Conservation (phyloP, 2,113 vertebrate genomes). For the Nyctereutes procyonoides region DNA sequence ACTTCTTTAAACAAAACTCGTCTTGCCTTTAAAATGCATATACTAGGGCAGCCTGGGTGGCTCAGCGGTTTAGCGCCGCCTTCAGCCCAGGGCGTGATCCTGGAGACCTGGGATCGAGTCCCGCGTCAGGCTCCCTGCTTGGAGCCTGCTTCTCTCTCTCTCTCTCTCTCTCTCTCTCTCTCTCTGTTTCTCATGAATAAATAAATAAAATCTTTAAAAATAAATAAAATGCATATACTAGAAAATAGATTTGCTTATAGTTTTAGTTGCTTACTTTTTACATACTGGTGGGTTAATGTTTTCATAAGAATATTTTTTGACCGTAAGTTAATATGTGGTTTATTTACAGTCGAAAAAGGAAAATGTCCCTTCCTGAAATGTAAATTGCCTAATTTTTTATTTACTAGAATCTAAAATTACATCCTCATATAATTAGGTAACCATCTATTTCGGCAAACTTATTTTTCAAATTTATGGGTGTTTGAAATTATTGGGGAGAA, state of each 20-base stretch:
- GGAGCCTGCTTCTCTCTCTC: no score
- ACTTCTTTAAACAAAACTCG: slow-evolving; percentile 58
- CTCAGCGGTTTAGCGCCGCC: no score
- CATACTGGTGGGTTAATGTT: neutral
- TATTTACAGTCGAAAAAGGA: neutral
- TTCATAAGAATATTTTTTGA: neutral
- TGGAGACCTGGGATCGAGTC: no score
- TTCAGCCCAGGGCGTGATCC: no score
- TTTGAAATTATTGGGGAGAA: neutral
- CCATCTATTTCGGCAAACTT: neutral
- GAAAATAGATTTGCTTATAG: slow-evolving; percentile 15
- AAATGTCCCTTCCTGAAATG: neutral
- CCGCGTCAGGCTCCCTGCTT: no score
- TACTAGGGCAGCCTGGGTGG: neutral
- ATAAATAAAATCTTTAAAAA: no score
- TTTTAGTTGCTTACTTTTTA: neutral
- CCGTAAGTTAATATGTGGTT: neutral
- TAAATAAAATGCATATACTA: neutral
- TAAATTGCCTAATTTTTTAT: neutral
- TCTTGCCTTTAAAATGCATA: neutral
- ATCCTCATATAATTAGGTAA: neutral
- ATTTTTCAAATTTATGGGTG: neutral
- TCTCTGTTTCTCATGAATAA: no score
- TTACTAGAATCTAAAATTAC: slow-evolving; percentile 44
- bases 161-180: no score